Percentiles rank a stretch among this genome's conserved stretches.
Conservation (phyloP, 2,888 invertebrate species). For the Spodoptera picta region DNA sequence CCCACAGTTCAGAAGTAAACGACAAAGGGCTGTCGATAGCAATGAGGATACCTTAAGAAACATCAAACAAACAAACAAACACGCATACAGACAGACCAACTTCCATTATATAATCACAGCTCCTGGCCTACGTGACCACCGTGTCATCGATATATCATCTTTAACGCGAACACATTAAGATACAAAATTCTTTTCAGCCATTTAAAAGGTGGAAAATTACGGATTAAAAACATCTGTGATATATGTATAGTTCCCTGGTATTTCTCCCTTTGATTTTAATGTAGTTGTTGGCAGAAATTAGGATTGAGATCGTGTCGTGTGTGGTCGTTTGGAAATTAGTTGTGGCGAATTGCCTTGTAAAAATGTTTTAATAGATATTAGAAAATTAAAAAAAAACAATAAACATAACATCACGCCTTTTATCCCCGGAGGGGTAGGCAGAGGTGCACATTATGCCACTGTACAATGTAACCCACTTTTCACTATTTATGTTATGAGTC, state of each 20-base stretch:
- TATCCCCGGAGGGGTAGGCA: too few species aligned
- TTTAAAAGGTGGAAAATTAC: slow-evolving; percentile 42
- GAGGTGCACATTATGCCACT: too few species aligned
- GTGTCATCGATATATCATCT: slow-evolving; percentile 47
- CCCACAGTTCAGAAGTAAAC: not conserved
- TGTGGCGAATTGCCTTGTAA: too few species aligned
- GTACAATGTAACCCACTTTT: too few species aligned
- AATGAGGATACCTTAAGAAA: too few species aligned
- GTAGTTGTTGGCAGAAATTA: slow-evolving; percentile 21
- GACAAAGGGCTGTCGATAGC: too few species aligned
- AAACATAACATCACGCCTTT: too few species aligned
- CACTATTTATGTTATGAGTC: too few species aligned
- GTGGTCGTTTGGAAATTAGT: slow-evolving; percentile 3
- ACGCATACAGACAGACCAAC: slow-evolving; percentile 18
- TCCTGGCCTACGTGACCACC: slow-evolving; percentile 43
- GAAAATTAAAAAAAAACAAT: too few species aligned
- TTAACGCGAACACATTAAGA: slow-evolving; percentile 44
- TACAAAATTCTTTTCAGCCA: slow-evolving; percentile 42
- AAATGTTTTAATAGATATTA: too few species aligned
- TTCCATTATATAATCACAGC: slow-evolving; percentile 21
- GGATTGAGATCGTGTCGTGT: not conserved
- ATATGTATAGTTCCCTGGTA: slow-evolving; percentile 23
- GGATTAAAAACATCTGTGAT: slow-evolving; percentile 35
- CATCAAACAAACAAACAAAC: not conserved
- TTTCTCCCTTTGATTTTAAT: slow-evolving; percentile 24